Conservation (phyloP, 2,113 vertebrate genomes). For the Phodopus roborovskii region DNA sequence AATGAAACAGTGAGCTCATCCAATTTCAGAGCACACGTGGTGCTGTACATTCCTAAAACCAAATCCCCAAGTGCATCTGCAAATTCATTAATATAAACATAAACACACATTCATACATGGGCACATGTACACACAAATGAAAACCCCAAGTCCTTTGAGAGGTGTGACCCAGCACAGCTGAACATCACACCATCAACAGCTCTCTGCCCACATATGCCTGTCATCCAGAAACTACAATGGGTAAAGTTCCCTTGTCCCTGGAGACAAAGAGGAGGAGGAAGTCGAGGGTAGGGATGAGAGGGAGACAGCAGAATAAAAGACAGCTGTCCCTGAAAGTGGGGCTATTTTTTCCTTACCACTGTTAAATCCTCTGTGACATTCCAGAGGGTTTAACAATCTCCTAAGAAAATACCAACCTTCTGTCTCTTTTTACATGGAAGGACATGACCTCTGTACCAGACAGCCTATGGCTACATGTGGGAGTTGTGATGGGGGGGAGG, state of each 20-base stretch:
- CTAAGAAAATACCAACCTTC: conserved; percentile 53
- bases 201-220: neutral
- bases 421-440: conserved; percentile 38
- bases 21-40: neutral
- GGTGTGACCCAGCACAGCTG: neutral
- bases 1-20: neutral
- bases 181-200: neutral
- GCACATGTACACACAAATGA: neutral
- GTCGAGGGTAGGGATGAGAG: neutral
- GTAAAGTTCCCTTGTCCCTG: neutral
- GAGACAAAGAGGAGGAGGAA: neutral
- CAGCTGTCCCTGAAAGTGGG: conserved; percentile 45
- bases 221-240: neutral
- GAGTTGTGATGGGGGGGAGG: neutral
- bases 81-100: neutral
- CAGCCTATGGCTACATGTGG: neutral
- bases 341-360: conserved; percentile 54
- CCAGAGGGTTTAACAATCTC: conserved; percentile 9
- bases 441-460: conserved; percentile 22
- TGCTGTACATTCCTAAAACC: neutral
- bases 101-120: neutral
- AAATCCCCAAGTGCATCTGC: neutral
- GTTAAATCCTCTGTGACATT: conserved; percentile 31
- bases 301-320: conserved; percentile 32
- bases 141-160: neutral